Conservation (phyloP, 2,888 invertebrate species). For the Muschampia plurimacula region DNA sequence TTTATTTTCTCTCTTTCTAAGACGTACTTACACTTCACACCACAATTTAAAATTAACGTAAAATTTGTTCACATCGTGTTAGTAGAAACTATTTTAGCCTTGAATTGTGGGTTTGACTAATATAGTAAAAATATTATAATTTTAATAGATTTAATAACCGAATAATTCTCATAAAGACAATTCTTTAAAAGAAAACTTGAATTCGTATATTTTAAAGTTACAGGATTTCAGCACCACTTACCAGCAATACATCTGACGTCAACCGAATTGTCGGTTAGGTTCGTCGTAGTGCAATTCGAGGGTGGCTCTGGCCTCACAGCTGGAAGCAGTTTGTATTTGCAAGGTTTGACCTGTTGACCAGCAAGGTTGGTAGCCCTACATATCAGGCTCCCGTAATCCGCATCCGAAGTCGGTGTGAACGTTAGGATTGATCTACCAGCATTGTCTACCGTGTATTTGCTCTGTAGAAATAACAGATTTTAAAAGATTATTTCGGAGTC, state of each 20-base stretch:
- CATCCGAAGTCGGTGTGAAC: constrained; percentile 91
- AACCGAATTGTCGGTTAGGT: constrained; percentile 91
- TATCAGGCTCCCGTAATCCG: constrained; percentile 91
- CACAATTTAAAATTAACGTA: no score
- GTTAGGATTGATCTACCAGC: constrained; percentile 88
- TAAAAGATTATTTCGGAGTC: no score
- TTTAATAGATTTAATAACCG: no score
- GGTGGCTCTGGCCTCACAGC: constrained; percentile 93
- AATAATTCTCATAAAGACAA: no score
- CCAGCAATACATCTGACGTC: constrained; percentile 89
- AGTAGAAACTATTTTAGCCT: no score
- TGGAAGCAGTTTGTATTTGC: constrained; percentile 90
- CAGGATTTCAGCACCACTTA: constrained; percentile 42
- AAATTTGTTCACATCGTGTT: no score
- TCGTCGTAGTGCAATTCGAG: constrained; percentile 90
- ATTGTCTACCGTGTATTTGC: constrained; percentile 81
- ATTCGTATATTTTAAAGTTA: no score
- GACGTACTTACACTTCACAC: no score
- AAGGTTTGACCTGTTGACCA: constrained; percentile 90
- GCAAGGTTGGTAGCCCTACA: constrained; percentile 91
- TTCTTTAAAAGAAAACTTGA: no score
- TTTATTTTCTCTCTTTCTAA: no score
- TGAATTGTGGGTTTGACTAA: no score
- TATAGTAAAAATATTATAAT: no score
- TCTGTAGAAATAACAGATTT: constrained; percentile 60